Conservation (phyloP, 2,113 vertebrate genomes). For the Triplophysa tibetana region DNA sequence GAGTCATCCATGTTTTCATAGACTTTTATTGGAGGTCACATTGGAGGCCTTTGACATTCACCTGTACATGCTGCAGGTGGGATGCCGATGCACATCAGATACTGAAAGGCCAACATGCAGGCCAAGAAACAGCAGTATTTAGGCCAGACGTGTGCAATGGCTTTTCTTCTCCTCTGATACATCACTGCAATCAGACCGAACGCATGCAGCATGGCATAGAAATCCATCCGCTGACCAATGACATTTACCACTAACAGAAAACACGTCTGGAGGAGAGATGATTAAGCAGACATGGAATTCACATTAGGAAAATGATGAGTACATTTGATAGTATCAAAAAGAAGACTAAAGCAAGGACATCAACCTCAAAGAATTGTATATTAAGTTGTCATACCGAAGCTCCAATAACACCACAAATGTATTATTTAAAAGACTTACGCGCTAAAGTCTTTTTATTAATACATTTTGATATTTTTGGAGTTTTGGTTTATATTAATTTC, state of each 20-base stretch:
- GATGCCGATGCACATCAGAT: constrained; percentile 95
- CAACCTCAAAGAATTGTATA: too few species aligned
- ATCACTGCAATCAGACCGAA: constrained; percentile 88
- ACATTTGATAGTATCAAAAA: background rate
- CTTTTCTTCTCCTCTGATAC: constrained; percentile 90
- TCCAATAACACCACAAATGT: too few species aligned
- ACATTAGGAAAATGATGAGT: background rate
- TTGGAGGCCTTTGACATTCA: constrained; percentile 55
- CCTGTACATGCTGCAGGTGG: constrained; percentile 91
- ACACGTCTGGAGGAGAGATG: constrained; percentile 80
- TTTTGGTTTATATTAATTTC: too few species aligned
- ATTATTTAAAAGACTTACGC: too few species aligned
- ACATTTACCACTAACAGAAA: constrained; percentile 93
- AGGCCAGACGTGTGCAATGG: constrained; percentile 95
- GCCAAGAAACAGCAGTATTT: constrained; percentile 97
- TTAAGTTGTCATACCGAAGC: too few species aligned
- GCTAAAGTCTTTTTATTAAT: too few species aligned
- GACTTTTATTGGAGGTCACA: background rate
- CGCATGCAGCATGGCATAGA: constrained; percentile 94
- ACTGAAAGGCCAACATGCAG: constrained; percentile 91
- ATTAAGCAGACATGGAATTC: background rate
- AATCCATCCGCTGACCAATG: constrained; percentile 97
- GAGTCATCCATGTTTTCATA: background rate
- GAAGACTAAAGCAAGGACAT: too few species aligned
- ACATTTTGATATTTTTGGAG: too few species aligned